Percentiles rank a stretch among this genome's conserved stretches.
phyloP scores from a whole-genome alignment of 2,113 vertebrate species.

The Candoia aspera region DNA sequence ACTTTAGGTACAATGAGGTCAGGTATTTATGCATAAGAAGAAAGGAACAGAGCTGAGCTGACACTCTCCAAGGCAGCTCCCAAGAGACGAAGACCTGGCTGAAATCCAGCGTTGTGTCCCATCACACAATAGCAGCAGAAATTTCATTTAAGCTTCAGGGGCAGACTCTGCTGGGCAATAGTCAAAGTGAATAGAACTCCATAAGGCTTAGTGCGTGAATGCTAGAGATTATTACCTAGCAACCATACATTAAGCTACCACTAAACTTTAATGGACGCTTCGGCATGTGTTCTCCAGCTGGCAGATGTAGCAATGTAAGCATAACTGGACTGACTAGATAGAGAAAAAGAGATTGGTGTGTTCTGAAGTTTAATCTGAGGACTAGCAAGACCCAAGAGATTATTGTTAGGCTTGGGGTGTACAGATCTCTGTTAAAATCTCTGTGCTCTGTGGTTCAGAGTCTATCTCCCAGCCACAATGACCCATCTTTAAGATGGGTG shows the following conservation, averaged over 20 bases:
- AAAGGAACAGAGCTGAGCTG: constrained; percentile 31
- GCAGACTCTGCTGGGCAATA: not conserved
- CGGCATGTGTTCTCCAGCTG: constrained; percentile 27
- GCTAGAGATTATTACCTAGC: constrained; percentile 22
- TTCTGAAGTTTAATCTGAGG: not conserved
- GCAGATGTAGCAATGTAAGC: constrained; percentile 10
- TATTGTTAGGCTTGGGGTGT: not conserved
- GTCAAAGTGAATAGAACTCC: not conserved
- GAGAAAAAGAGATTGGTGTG: not conserved
- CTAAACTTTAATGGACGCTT: constrained; percentile 28
- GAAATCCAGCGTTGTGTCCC: constrained; percentile 12
- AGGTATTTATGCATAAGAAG: not conserved
- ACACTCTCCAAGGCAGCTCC: constrained; percentile 4
- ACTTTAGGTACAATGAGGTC: constrained; percentile 10
- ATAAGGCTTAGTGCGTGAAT: constrained; percentile 15
- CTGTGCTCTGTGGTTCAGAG: not conserved
- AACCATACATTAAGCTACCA: constrained; percentile 21
- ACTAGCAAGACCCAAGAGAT: not conserved
- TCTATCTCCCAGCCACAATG: not conserved
- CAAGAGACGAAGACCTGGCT: not conserved
- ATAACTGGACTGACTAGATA: constrained; percentile 7
- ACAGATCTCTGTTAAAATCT: not conserved
- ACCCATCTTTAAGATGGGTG: not conserved
- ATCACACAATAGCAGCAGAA: not conserved
- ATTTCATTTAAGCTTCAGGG: constrained; percentile 17